Base-by-base conservation (phyloP, 92 coral and sea anemone genomes). In the Heliopora coerulea region DNA sequence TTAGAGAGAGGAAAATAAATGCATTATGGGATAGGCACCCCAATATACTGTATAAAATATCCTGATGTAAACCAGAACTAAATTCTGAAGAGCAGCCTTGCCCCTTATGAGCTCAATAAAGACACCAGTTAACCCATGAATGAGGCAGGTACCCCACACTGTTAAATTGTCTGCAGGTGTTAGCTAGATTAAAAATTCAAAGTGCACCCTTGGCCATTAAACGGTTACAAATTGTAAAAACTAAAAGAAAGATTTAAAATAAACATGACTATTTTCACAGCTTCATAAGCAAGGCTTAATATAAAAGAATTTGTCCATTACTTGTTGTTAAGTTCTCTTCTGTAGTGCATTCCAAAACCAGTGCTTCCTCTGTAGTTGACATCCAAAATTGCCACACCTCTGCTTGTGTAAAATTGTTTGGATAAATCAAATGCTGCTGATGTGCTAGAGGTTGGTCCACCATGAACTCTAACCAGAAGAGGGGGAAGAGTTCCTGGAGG, bases 341-440 rank as follows among this genome's bases (percentile, higher is more conserved):
- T 83, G 83, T 85, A 92, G 3, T 74, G 75, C 79, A 86, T 90
- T 14, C 97, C 97, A 54, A 78, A 92, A 20, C 96, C 92, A 17
- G 96, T 83, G 33, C 97, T 92, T 28, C 97, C 97, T 8, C 97
- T 84, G 73, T 92, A 92, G 82, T 92, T 87, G 31, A 92, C 93
- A 75, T 89, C 96, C 56, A 92, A 82, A 46, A 92, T 75, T 5
- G 96, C 97, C 62, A 92, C 75, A 14, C 97, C 97, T 18, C 97
- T 83, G 42, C 96, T 87, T 19, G 97, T 92, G 75, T 87, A 87
- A 52, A 50, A 92, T 81, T 87, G 96, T 62, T 80, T 81, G 17
- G 69, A 26, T 50, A 87, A 77, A 58, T 87, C 84, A 32, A 85
- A 62, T 9, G 24, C 39, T 49, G 91, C 87, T 18, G 83, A 77